A percentile compares a stretch with the other conserved stretches of the same genome.
Evolutionary conservation across 2,888 invertebrate genomes (phyloP).

Genomic region (Melanargia galathea): DNA sequence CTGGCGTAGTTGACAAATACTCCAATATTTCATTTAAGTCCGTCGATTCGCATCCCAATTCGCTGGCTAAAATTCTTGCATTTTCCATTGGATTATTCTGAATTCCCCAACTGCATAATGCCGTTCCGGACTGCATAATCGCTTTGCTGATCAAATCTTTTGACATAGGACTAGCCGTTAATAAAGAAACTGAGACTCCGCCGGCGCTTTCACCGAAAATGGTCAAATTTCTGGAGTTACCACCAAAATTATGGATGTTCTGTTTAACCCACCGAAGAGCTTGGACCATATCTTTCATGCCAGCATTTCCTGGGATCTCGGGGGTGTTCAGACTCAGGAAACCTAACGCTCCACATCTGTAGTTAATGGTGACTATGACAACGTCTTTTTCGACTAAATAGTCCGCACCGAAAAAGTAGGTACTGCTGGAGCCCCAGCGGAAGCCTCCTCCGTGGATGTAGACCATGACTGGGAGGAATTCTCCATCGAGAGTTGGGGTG

Average conservation of each 20-base stretch:
- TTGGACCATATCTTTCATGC: conserved; percentile 68
- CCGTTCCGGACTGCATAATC: conserved; percentile 69
- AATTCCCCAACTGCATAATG: conserved; percentile 50
- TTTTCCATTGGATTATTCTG: conserved; percentile 64
- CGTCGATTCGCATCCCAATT: conserved; percentile 62
- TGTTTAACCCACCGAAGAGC: conserved; percentile 71
- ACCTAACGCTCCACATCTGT: conserved; percentile 74
- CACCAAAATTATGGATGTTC: conserved; percentile 71
- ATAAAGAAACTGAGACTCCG: conserved; percentile 52
- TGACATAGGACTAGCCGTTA: conserved; percentile 66
- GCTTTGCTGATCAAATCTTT: conserved; percentile 66
- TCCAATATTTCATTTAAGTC: conserved; percentile 66
- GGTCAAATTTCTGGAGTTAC: conserved; percentile 69
- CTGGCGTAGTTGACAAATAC: conserved; percentile 62
- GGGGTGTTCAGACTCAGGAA: conserved; percentile 71
- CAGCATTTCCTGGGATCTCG: conserved; percentile 75
- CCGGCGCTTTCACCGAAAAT: conserved; percentile 72
- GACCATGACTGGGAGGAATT: conserved; percentile 80
- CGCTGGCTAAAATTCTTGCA: conserved; percentile 57
- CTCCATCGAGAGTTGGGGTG: conserved; percentile 80
- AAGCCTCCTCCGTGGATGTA: conserved; percentile 82
- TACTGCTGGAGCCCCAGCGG: conserved; percentile 76
- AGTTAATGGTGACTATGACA: conserved; percentile 81
- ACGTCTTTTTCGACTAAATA: conserved; percentile 82
- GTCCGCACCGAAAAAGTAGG: conserved; percentile 74